Evolutionary conservation across 2,113 vertebrate species (phyloP), one percentile per base, ranked within the genome.

Genomic region (Gobius niger): DNA sequence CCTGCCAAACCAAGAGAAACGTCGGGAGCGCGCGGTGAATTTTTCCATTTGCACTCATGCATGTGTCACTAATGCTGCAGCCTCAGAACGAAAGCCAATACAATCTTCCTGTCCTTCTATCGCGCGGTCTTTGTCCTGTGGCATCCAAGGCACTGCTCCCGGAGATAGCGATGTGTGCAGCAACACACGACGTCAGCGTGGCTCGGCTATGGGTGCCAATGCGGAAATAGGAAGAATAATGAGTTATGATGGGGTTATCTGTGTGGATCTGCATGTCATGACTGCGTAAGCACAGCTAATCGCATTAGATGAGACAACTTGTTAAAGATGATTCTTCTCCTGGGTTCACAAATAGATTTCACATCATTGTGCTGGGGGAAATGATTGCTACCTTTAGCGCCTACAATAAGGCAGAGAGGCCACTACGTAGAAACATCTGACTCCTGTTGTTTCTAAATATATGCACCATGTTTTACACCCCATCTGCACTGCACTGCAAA

Each of bases 231-330:
- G 71, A 83, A 78, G 77, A 87, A 88, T 91, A 90, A 91, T 90
- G 82, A 89, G 80, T 91, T 89, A 85, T 89, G 87, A 85, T 82
- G 72, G 84, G 81, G 85, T 87, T 92, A 90, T 92, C 87, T 81
- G 77, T 84, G 88, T 88, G 88, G 84, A 90, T 92, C 89, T 91
- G 78, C 74, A 80, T 88, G 87, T 89, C 88, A 86, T 68, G 79
- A 84, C 82, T 87, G 76, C 85, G 76, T 85, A 89, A 90, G 85
- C 82, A 24, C 77, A 59, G 82, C 81, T 92, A 92, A 92, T 92
- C 91, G 91, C 87, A 92, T 92, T 92, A 90, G 87, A 90, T 87
- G 85, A 91, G 86, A 86, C 89, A 91, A 86, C 82, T 88, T 86
- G 88, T 87, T 88, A 82, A 90, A 91, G 82, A 91, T 80, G 87